A percentile compares a stretch with the other conserved stretches of the same genome.
Conservation (phyloP, 2,797 vertebrate species). For the Poecilia wingei region DNA sequence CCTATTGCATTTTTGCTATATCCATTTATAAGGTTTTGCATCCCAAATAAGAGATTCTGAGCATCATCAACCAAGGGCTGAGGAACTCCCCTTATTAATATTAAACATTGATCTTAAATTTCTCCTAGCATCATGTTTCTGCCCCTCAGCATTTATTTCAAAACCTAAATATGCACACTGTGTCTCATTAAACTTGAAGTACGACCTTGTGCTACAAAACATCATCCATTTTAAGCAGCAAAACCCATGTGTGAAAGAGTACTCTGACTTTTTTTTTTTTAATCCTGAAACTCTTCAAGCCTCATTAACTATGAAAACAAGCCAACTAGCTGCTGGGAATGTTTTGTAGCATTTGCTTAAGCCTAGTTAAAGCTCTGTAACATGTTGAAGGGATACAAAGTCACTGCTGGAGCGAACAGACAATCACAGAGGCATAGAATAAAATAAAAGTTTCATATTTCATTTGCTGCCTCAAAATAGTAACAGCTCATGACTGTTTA, state of each 20-base stretch:
- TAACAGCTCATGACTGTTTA: slow-evolving; percentile 17
- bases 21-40: not conserved
- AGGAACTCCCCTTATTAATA: slow-evolving; percentile 57
- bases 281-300: slow-evolving; percentile 66
- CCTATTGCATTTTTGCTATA: not conserved
- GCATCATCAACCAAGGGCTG: slow-evolving; percentile 23
- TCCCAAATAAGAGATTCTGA: slow-evolving; percentile 2
- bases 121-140: slow-evolving; percentile 46
- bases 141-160: slow-evolving; percentile 52
- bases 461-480: slow-evolving; percentile 38
- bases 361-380: slow-evolving; percentile 54
- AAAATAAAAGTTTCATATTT: slow-evolving; percentile 49
- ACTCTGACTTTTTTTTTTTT: slow-evolving; percentile 51
- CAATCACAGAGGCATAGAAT: slow-evolving; percentile 37
- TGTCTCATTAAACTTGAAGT: slow-evolving; percentile 59
- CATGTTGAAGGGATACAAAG: slow-evolving; percentile 39
- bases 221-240: slow-evolving; percentile 44
- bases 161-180: slow-evolving; percentile 35
- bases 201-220: slow-evolving; percentile 51
- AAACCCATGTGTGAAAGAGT: slow-evolving; percentile 48
- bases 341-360: slow-evolving; percentile 53
- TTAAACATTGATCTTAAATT: slow-evolving; percentile 54
- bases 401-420: slow-evolving; percentile 37
- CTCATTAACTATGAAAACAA: slow-evolving; percentile 68
- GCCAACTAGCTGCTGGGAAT: slow-evolving; percentile 63